phyloP scores from a whole-genome alignment of 2,888 invertebrate species.

The Apamea epomidion region DNA sequence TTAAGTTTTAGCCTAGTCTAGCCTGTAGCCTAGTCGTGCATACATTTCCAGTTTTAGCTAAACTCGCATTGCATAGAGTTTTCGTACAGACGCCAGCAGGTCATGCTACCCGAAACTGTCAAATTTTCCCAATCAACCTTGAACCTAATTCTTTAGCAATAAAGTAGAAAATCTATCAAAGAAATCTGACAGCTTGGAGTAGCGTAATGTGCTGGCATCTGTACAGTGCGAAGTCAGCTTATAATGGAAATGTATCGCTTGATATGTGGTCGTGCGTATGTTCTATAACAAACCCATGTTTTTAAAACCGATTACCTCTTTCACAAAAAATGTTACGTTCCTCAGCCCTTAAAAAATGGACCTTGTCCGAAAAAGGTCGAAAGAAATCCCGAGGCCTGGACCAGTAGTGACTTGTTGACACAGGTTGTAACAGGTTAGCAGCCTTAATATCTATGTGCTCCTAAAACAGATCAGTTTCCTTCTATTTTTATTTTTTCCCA shows the following conservation, averaged over 20 bases:
- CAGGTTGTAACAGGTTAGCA: slow-evolving; percentile 47
- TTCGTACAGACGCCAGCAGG: no score
- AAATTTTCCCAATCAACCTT: no score
- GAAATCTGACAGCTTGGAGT: no score
- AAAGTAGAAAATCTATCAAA: no score
- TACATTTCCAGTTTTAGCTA: no score
- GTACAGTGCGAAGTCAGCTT: background rate
- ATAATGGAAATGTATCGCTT: background rate
- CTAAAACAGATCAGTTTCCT: background rate
- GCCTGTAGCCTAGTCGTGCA: no score
- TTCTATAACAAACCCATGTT: background rate
- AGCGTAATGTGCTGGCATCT: no score
- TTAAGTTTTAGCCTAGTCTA: no score
- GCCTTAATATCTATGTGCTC: slow-evolving; percentile 11
- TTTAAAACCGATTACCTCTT: background rate
- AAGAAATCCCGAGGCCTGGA: background rate
- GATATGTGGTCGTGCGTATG: no score
- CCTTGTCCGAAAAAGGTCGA: slow-evolving; percentile 29
- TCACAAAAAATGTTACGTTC: background rate
- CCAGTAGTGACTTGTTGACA: slow-evolving; percentile 48
- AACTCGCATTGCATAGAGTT: no score
- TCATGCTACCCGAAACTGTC: no score
- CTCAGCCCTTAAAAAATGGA: slow-evolving; percentile 18
- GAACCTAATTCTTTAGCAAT: no score
- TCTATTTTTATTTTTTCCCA: background rate